Base-by-base conservation (phyloP, 1,140 invertebrate species). In the Diplogasteroides magnus region DNA sequence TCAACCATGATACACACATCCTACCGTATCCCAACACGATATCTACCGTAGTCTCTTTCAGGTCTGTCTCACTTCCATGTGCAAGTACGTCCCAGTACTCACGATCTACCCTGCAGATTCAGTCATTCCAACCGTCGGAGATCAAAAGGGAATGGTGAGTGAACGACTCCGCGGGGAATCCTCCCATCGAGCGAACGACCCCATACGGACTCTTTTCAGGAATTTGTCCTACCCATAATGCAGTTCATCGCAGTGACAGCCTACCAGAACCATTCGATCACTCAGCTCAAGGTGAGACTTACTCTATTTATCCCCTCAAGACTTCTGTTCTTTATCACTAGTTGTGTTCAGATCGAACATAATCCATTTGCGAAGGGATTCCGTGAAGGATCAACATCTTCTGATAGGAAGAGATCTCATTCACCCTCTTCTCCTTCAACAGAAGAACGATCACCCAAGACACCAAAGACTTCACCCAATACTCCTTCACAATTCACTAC, bases 311-410 rank as follows among this genome's bases (percentile, higher is more conserved):
- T n/a, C n/a, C n/a, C n/a, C n/a, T n/a, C n/a, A n/a, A n/a, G n/a
- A n/a, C n/a, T n/a, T n/a, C n/a, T n/a, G n/a, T n/a, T n/a, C n/a
- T n/a, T n/a, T n/a, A n/a, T n/a, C n/a, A n/a, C 14, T 60, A 27
- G 14, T 28, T 29, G 23, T 11, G 14, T 2, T 48, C 3, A 6
- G 29, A 32, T 61, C 19, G 59, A 48, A 60, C 26, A 74, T 58
- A 74, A 74, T 27, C 73, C 73, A 37, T 74, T 74, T 55, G 73
- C 73, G n/a, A 74, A 74, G 32, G 73, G 73, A 6, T 74, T 74
- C 27, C 74, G 73, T 37, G 73, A 74, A 48, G 73, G 73, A n/a
- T 76, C 6, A 48, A 19, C 37, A 48, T 6, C n/a, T n/a, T n/a
- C 19, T 11, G 37, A 48, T 48, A 6, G 37, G 19, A 48, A 48